Evolutionary conservation across 1,140 invertebrate species (phyloP).

Genomic region (Macrosteles quadrilineatus): DNA sequence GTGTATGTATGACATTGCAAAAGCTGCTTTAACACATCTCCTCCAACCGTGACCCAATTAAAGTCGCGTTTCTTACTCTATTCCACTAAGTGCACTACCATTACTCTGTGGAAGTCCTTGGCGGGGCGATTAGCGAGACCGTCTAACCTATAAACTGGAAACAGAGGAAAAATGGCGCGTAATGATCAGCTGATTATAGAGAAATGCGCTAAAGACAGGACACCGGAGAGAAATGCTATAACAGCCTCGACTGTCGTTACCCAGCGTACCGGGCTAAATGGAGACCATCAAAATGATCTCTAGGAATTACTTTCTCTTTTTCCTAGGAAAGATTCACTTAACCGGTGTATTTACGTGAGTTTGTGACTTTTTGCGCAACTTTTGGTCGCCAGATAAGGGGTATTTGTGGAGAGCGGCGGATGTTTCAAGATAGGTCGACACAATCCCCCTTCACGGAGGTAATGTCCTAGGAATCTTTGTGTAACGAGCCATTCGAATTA

Average conservation of each 20-base stretch:
- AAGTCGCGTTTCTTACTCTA: not conserved
- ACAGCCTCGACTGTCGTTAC: not conserved
- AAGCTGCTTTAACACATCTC: too few species aligned
- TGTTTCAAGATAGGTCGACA: not conserved
- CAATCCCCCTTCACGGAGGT: not conserved
- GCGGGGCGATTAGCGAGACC: not conserved
- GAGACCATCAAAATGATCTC: not conserved
- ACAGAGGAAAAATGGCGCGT: not conserved
- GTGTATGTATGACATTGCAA: too few species aligned
- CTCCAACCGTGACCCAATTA: slow-evolving; percentile 6
- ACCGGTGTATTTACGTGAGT: not conserved
- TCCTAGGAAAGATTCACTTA: not conserved
- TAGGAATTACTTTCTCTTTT: not conserved
- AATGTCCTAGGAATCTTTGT: not conserved
- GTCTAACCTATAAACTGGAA: slow-evolving; percentile 18
- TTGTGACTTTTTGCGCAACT: not conserved
- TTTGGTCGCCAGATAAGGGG: too few species aligned
- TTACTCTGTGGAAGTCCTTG: slow-evolving; percentile 15
- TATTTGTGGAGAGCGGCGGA: not conserved
- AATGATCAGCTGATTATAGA: slow-evolving; percentile 18
- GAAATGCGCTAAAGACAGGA: slow-evolving; percentile 19
- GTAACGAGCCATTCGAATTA: too few species aligned
- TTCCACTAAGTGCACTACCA: slow-evolving; percentile 1
- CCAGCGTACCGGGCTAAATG: not conserved
- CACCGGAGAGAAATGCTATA: not conserved